Base-by-base conservation (phyloP, 2,113 vertebrate genomes). In the Nothoprocta perdicaria region DNA sequence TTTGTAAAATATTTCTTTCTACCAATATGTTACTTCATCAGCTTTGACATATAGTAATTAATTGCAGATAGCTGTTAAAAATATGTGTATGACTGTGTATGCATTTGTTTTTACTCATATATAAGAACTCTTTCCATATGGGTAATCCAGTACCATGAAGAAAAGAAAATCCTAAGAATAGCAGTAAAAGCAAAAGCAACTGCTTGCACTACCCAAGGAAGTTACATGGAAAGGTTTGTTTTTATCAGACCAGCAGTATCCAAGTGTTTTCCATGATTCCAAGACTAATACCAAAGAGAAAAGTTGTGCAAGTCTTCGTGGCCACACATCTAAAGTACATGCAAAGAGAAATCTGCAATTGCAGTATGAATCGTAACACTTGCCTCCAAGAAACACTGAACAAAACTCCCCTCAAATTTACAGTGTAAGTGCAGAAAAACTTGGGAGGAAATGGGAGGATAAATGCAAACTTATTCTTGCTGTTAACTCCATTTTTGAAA, bases 141-240 rank as follows among this genome's bases (percentile, higher is more conserved):
- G 61, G 15, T 41, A 57, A 86, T 40, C 29, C 40, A 48, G 24
- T 46, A 45, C 13, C 16, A 8, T 8, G 6, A 62, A 74, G 73
- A 21, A 8, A 69, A 40, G 53, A 57, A 53, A 3, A 1, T 50
- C 43, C 57, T 57, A 21, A 50, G 43, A 65, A 62, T 21, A 41
- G 21, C 62, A 24, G 81, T n/a, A 86, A 86, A 86, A 86, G 84
- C 24, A 83, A 62, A 90, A 92, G 14, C 29, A 55, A 62, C 55
- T 72, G 45, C 66, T 71, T 58, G 46, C 71, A 50, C 1, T 22
- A 60, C 10, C 46, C 57, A 23, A 41, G 52, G 9, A 75, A 80
- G 63, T 57, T 2, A 31, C 2, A 43, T 75, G 10, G 18, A 63
- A 12, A 84, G 72, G 24, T 29, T 60, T 8, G 35, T 80, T 40